Percentiles rank a stretch among this genome's conserved stretches.
Conservation (phyloP, 1,140 invertebrate genomes). For the Trichonephila clavata region DNA sequence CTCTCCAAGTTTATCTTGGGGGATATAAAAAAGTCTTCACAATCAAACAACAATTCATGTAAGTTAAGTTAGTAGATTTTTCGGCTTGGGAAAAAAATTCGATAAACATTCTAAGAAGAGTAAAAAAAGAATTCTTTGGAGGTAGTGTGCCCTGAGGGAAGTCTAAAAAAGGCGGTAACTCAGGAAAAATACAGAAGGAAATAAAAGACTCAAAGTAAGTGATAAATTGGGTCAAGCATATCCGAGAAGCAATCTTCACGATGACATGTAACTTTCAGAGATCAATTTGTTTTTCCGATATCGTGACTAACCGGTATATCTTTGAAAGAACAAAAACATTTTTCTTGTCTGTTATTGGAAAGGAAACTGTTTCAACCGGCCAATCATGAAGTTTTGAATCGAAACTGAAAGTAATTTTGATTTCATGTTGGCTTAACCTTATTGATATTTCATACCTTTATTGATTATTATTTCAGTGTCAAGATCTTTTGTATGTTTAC, state of each 20-base stretch:
- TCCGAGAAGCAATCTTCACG: conserved; percentile 41
- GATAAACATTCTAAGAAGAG: neutral
- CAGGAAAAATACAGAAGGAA: conserved; percentile 15
- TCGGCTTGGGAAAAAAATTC: neutral
- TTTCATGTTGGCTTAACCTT: too few species aligned
- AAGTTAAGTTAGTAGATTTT: conserved; percentile 16
- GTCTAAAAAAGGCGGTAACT: conserved; percentile 49
- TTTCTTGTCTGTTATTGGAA: neutral
- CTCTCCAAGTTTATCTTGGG: neutral
- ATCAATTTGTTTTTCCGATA: conserved; percentile 57
- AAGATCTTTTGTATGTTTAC: too few species aligned
- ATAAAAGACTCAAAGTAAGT: conserved; percentile 55
- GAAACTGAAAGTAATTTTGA: neutral
- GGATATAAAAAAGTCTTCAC: neutral
- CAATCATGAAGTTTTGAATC: conserved; percentile 25
- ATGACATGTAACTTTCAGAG: neutral
- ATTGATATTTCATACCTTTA: too few species aligned
- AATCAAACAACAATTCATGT: conserved; percentile 23
- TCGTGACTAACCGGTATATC: conserved; percentile 37
- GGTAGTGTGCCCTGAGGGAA: neutral
- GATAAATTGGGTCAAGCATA: conserved; percentile 74
- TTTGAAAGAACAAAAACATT: neutral
- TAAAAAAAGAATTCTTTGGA: neutral
- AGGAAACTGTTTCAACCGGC: neutral
- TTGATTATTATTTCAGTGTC: too few species aligned